These are phyloP conservation scores for Callyntrura sp. DNA, from an alignment of 2,888 invertebrate species.

Conservation along the genomic window DNA sequence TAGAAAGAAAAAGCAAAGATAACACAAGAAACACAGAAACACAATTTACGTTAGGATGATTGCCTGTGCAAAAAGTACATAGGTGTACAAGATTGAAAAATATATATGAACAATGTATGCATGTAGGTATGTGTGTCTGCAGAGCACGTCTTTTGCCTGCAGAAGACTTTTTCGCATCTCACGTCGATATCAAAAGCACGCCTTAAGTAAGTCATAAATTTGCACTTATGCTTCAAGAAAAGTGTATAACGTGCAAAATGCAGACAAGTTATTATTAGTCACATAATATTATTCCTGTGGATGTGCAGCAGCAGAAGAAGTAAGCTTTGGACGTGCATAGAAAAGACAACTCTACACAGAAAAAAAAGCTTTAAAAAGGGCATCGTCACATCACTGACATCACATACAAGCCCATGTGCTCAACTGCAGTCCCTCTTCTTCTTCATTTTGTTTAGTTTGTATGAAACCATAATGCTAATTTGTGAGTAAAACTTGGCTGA, in stretches of 20 bases:
- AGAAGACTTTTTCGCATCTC: conserved; percentile 5
- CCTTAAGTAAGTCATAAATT: conserved; percentile 49
- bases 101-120: background rate
- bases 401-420: conserved; percentile 29
- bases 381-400: background rate
- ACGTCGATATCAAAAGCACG: conserved; percentile 16
- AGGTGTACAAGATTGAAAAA: background rate
- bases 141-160: conserved; percentile 10
- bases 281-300: background rate
- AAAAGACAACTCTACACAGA: background rate
- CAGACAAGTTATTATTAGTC: conserved; percentile 15
- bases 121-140: background rate
- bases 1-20: conserved; percentile 1
- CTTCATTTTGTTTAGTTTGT: background rate
- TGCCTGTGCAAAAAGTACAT: background rate
- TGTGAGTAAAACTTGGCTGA: conserved; percentile 4
- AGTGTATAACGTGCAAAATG: conserved; percentile 18
- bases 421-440: background rate
- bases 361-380: background rate
- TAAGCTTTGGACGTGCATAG: background rate
- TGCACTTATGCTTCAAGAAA: conserved; percentile 4
- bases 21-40: conserved; percentile 20
- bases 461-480: background rate
- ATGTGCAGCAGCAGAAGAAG: background rate
- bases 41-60: conserved; percentile 14